A percentile compares a stretch with the other conserved stretches of the same genome.
phyloP scores from a whole-genome alignment of 2,797 vertebrate species.

The Aphelocoma californica region DNA sequence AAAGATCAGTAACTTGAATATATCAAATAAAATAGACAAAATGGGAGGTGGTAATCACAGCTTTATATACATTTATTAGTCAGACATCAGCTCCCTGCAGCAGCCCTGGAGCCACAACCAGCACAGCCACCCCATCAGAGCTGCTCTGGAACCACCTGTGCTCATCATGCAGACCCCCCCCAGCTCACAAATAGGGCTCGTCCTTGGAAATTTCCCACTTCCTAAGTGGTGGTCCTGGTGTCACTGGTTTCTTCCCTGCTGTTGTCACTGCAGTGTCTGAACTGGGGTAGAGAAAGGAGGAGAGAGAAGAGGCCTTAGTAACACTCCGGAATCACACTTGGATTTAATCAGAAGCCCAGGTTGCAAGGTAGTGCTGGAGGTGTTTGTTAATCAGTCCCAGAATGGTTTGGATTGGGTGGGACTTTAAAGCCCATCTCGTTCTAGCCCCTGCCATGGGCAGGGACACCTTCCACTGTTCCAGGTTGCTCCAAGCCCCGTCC shows the following conservation, averaged over 20 bases:
- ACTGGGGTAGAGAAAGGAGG: conserved; percentile 44
- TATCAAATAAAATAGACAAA: background rate
- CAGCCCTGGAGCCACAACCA: background rate
- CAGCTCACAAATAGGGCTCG: conserved; percentile 83
- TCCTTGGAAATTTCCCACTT: conserved; percentile 85
- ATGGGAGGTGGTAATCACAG: fast-evolving
- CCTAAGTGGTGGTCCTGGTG: conserved; percentile 75
- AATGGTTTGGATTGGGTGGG: background rate
- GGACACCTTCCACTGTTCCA: background rate
- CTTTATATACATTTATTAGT: conserved; percentile 24
- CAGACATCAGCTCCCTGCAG: background rate
- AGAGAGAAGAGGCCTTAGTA: background rate
- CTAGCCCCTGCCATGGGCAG: background rate
- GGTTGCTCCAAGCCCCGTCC: fast-evolving
- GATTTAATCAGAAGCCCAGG: background rate
- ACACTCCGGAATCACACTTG: background rate
- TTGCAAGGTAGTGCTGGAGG: background rate
- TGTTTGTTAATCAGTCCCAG: background rate
- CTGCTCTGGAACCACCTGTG: background rate
- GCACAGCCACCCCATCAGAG: fast-evolving
- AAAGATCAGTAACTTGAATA: background rate
- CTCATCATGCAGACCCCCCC: background rate
- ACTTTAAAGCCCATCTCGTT: background rate
- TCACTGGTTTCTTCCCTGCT: conserved; percentile 79
- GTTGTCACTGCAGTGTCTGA: conserved; percentile 61